Conservation (phyloP, 2,888 invertebrate genomes). For the Pseudococcus longispinus region DNA sequence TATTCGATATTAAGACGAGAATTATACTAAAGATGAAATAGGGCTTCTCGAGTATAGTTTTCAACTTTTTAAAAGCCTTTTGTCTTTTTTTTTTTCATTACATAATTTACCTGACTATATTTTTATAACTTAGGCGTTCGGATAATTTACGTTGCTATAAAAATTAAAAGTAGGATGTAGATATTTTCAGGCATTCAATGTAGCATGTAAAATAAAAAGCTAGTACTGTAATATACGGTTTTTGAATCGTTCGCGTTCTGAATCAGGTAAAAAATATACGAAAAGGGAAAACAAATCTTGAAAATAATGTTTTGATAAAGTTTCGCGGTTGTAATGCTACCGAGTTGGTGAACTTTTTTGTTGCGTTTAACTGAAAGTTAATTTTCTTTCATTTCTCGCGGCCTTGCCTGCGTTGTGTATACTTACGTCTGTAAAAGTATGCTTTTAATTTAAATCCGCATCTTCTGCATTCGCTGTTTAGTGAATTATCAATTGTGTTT, state of each 20-base stretch:
- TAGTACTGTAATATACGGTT: neutral
- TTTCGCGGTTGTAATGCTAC: neutral
- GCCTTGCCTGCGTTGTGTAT: neutral
- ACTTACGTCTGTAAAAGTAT: neutral
- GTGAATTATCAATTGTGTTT: constrained; percentile 4
- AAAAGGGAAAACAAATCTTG: neutral
- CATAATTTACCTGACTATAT: too few species aligned
- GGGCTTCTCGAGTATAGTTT: neutral
- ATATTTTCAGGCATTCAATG: neutral
- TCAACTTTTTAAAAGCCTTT: neutral
- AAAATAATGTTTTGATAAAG: neutral
- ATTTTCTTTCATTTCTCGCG: constrained; percentile 1
- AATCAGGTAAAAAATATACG: neutral
- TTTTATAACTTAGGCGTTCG: neutral
- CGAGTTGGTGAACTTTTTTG: constrained; percentile 18
- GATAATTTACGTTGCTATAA: neutral
- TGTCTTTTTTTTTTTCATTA: neutral
- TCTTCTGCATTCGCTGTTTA: neutral
- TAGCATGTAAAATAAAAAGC: neutral
- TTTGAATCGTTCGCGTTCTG: neutral
- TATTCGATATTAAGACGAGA: neutral
- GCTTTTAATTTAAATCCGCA: constrained; percentile 5
- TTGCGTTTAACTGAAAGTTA: neutral
- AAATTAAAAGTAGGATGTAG: neutral
- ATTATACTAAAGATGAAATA: neutral